Evolutionary conservation across 2,888 invertebrate genomes (phyloP), one percentile per base, ranked within the genome.

Genomic region (Minunthozetes semirufus): DNA sequence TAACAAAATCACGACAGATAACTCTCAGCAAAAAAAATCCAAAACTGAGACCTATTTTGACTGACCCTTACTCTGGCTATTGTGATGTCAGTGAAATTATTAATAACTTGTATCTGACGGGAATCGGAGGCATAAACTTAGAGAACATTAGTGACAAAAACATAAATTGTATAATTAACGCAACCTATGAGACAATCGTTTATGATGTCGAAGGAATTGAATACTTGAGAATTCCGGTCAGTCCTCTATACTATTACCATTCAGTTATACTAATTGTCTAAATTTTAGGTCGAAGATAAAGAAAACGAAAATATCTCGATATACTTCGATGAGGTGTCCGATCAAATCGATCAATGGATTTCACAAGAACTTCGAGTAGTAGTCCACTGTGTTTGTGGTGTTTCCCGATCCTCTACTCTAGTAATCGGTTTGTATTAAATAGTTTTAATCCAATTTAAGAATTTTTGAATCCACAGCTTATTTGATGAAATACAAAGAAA

Each of bases 401-500:
- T 48, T 13, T 15, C 15, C 17, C 4, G 46, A 48, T 48, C 46
- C 13, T 4, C 17, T 4, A 11, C 46, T 8, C 4, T 48, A 48
- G 46, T 48, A 17, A 8, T 48, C 6, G 46, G 46, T 48, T 11
- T 11, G 46, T 48, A 1, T 11, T 11, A 11, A 15, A 17, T 48
- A 17, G 13, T 2, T 48, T 48, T 2, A 11, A 11, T 15, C 13
- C 13, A 13, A 48, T 48, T 48, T 17, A 48, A 42, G 42, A 11
- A 48, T 15, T 48, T 15, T 48, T 48, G 6, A 48, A 48, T 76
- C 74, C 72, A 17, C 53, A 78, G 94, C 92, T 19, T 94, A 94
- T 83, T 86, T 95, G 48, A 89, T 94, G 84, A 94, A 93, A 83
- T 89, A 92, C 85, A 87, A 88, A 78, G 86, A 87, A 77, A 88